A percentile compares a stretch with the other conserved stretches of the same genome.
Conservation (phyloP, 2,888 invertebrate species). For the Microdon myrmicae region DNA sequence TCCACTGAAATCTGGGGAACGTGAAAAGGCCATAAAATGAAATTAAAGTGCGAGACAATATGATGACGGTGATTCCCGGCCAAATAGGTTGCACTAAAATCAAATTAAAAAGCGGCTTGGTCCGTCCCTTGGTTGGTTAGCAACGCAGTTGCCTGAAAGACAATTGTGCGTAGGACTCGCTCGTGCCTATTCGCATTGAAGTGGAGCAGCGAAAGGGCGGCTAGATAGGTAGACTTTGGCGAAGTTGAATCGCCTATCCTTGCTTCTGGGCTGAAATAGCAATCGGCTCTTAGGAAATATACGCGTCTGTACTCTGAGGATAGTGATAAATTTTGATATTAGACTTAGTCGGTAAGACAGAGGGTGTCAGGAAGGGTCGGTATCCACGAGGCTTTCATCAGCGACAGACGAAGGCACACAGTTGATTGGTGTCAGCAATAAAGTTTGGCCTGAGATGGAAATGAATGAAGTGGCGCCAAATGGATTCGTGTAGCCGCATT, state of each 20-base stretch:
- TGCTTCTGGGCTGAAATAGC: slow-evolving; percentile 13
- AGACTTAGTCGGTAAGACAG: slow-evolving; percentile 32
- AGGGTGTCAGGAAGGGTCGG: slow-evolving; percentile 25
- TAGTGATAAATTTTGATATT: slow-evolving; percentile 50
- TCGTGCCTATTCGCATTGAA: neutral
- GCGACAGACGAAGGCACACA: slow-evolving; percentile 51
- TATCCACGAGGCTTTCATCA: slow-evolving; percentile 14
- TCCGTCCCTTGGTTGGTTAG: slow-evolving; percentile 19
- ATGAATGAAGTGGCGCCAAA: slow-evolving; percentile 54
- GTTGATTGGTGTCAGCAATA: slow-evolving; percentile 59
- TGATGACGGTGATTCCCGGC: slow-evolving; percentile 28
- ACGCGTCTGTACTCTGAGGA: slow-evolving; percentile 12
- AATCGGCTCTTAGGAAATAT: slow-evolving; percentile 28
- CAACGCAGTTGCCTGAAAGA: slow-evolving; percentile 22
- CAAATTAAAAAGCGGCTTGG: slow-evolving; percentile 34
- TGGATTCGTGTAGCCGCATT: slow-evolving; percentile 39
- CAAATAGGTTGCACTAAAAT: slow-evolving; percentile 13
- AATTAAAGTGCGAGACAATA: slow-evolving; percentile 52
- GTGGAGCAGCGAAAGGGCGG: slow-evolving; percentile 25
- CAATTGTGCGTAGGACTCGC: slow-evolving; percentile 50
- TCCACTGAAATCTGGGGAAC: slow-evolving; percentile 19
- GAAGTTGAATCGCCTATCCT: slow-evolving; percentile 30
- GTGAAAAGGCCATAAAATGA: slow-evolving; percentile 50
- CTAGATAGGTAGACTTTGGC: no score
- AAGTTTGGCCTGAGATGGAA: slow-evolving; percentile 52